These are phyloP conservation scores for Pherbina coryleti DNA, from an alignment of 2,888 invertebrate species.

Conservation along the genomic window DNA sequence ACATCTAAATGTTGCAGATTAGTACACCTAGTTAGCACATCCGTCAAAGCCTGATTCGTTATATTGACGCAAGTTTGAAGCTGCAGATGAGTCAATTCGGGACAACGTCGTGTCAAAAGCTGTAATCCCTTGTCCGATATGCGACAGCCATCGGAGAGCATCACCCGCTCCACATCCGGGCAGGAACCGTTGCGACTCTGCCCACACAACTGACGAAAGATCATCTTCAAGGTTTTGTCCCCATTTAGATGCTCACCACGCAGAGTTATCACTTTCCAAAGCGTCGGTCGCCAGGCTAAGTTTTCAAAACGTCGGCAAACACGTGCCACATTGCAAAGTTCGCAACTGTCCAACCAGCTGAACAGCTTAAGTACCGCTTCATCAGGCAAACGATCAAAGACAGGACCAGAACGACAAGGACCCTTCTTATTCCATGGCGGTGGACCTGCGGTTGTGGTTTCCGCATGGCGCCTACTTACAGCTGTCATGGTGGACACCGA, in stretches of 20 bases:
- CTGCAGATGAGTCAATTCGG: conserved; percentile 85
- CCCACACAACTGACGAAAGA: conserved; percentile 76
- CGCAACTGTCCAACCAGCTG: conserved; percentile 78
- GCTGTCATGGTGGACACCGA: conserved; percentile 47
- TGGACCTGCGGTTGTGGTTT: conserved; percentile 54
- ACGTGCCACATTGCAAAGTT: conserved; percentile 80
- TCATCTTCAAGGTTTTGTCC: conserved; percentile 76
- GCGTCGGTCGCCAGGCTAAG: conserved; percentile 81
- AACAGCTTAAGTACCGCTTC: conserved; percentile 79
- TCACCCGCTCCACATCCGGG: conserved; percentile 77
- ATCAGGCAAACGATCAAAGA: conserved; percentile 77
- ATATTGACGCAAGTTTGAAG: conserved; percentile 81
- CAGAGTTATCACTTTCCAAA: conserved; percentile 80
- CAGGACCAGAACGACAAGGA: conserved; percentile 67
- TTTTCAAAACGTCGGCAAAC: conserved; percentile 83
- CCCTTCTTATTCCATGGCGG: conserved; percentile 69
- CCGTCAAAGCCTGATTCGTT: conserved; percentile 82
- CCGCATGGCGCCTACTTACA: conserved; percentile 49
- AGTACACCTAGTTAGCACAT: conserved; percentile 82
- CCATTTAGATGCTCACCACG: conserved; percentile 73
- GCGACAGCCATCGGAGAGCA: conserved; percentile 77
- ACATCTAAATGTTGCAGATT: conserved; percentile 88
- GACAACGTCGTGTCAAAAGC: conserved; percentile 82
- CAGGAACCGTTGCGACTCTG: conserved; percentile 78
- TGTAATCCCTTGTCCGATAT: conserved; percentile 84